These are phyloP conservation scores for Drosophila neotestacea DNA, from an alignment of 2,888 invertebrate species.

Conservation along the genomic window DNA sequence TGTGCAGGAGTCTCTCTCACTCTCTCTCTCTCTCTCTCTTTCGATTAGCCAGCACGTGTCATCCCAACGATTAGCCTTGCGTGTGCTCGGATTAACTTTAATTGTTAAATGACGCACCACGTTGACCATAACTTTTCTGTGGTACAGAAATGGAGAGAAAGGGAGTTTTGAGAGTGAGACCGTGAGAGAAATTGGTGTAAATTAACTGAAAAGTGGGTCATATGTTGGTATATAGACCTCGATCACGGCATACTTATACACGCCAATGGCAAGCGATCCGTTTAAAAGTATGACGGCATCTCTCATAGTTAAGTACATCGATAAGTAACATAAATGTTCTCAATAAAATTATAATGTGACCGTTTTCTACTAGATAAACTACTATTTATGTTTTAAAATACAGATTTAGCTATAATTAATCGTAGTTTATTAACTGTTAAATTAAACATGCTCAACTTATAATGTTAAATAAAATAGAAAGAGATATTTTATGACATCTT, in stretches of 20 bases:
- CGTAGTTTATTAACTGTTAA: neutral
- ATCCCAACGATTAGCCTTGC: slow-evolving; percentile 78
- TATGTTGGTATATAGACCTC: slow-evolving; percentile 60
- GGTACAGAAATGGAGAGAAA: neutral
- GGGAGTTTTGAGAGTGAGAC: neutral
- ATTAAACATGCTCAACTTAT: too few relatives aligned
- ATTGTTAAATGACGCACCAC: slow-evolving; percentile 82
- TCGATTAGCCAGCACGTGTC: slow-evolving; percentile 45
- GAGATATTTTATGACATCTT: neutral
- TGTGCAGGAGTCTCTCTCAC: neutral
- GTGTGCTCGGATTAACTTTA: slow-evolving; percentile 77
- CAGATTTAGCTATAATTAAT: neutral
- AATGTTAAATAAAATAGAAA: neutral
- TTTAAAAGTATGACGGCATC: slow-evolving; percentile 35
- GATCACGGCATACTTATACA: slow-evolving; percentile 50
- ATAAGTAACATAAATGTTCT: neutral
- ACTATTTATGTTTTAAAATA: too few relatives aligned
- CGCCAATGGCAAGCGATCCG: slow-evolving; percentile 60
- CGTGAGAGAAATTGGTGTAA: slow-evolving; percentile 9
- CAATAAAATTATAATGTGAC: too few relatives aligned
- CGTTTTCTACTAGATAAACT: too few relatives aligned
- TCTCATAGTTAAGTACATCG: neutral
- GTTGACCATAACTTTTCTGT: slow-evolving; percentile 30
- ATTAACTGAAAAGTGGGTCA: slow-evolving; percentile 18
- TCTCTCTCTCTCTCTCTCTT: neutral